phyloP scores from a whole-genome alignment of 2,113 vertebrate species.

The Glaucomys volans region DNA sequence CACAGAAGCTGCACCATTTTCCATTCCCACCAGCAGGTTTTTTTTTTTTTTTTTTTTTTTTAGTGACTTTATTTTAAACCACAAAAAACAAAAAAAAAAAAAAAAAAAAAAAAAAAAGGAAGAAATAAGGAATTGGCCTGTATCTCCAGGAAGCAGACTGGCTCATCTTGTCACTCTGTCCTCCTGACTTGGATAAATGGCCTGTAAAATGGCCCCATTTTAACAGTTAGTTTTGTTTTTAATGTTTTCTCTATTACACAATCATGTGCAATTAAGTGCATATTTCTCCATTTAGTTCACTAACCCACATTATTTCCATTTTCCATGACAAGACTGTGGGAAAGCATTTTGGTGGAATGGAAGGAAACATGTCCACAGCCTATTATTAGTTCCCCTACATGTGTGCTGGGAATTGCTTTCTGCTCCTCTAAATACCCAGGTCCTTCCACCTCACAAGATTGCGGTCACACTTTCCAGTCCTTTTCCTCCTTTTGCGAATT shows the following conservation, averaged over 20 bases:
- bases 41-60: neutral
- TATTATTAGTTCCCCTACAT: conserved; percentile 11
- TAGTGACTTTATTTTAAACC: conserved; percentile 26
- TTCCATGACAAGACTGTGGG: conserved; percentile 44
- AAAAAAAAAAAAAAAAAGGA: conserved; percentile 4
- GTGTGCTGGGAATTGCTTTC: conserved; percentile 5
- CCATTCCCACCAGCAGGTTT: neutral
- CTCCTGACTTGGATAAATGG: conserved; percentile 32
- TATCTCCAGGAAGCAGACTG: neutral
- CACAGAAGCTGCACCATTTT: neutral
- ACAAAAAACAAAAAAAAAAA: conserved; percentile 2
- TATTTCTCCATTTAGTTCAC: conserved; percentile 62
- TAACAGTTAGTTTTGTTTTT: conserved; percentile 60
- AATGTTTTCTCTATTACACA: conserved; percentile 44
- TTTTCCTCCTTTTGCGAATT: conserved; percentile 27
- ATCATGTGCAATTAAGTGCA: conserved; percentile 30
- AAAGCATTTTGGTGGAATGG: conserved; percentile 61
- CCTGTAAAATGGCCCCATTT: conserved; percentile 27
- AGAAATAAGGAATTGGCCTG: neutral
- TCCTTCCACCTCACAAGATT: neutral
- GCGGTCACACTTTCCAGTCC: conserved; percentile 34
- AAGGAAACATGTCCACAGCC: conserved; percentile 23
- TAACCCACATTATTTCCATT: conserved; percentile 54
- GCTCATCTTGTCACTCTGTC: neutral
- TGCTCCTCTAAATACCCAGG: neutral